Conservation (phyloP, 2,113 vertebrate species). For the Neotoma lepida region DNA sequence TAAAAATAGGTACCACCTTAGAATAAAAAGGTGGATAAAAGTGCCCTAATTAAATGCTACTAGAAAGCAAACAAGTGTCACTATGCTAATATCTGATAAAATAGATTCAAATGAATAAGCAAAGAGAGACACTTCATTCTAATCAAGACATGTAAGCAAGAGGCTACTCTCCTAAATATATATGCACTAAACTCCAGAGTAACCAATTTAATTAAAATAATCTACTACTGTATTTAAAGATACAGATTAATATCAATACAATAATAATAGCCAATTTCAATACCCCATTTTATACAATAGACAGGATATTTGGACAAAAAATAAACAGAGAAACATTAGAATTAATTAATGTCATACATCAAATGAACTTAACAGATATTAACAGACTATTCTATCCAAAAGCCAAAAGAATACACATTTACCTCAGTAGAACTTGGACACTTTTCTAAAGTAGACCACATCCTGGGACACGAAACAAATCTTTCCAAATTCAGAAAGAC, state of each 20-base stretch:
- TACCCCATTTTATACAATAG: neutral
- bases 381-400: neutral
- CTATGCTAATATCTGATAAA: neutral
- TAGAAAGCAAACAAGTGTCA: neutral
- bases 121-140: neutral
- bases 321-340: neutral
- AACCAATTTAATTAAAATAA: neutral
- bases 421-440: neutral
- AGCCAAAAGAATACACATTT: neutral
- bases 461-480: neutral
- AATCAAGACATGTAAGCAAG: neutral
- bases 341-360: neutral
- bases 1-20: neutral
- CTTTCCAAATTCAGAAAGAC: neutral
- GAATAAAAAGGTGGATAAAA: neutral
- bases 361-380: neutral
- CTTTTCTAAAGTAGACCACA: neutral
- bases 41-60: neutral
- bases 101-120: neutral
- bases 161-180: neutral
- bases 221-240: neutral
- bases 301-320: neutral
- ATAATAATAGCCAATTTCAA: neutral
- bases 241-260: neutral
- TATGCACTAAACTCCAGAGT: neutral